These are phyloP conservation scores for Pyrocoelia pectoralis DNA, from an alignment of 2,888 invertebrate genomes.

Conservation along the genomic window DNA sequence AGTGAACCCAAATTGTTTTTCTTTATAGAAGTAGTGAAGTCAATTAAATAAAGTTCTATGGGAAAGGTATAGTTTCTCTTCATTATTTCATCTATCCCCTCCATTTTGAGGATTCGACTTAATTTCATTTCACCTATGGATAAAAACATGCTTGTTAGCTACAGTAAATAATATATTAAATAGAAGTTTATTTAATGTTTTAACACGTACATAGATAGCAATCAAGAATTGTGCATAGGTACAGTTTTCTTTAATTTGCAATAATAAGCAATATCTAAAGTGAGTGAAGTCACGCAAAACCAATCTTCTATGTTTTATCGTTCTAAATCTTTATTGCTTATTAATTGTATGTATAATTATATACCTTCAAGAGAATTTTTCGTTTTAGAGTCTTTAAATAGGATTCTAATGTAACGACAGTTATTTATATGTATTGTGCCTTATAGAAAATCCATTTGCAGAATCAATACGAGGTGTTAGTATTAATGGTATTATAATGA, in stretches of 20 bases:
- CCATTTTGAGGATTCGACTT: no score
- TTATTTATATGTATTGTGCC: not conserved
- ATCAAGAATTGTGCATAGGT: not conserved
- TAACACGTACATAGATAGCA: not conserved
- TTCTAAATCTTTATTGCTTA: not conserved
- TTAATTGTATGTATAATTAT: not conserved
- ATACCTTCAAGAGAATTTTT: not conserved
- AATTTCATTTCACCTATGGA: no score
- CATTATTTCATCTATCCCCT: no score
- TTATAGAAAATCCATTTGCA: constrained; percentile 38
- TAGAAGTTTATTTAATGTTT: not conserved
- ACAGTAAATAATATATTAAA: not conserved
- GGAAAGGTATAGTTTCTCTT: no score
- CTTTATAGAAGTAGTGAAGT: no score
- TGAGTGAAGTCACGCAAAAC: not conserved
- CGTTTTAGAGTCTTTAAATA: not conserved
- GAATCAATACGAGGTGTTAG: constrained; percentile 35
- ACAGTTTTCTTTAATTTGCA: not conserved
- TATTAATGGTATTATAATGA: constrained; percentile 45
- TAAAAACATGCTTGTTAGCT: no score
- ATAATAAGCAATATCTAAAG: not conserved
- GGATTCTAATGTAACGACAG: not conserved
- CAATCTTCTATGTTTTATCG: not conserved
- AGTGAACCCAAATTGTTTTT: no score
- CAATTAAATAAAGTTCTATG: no score